Evolutionary conservation across 2,113 vertebrate species (phyloP).

Genomic region (Hepsetus odoe): DNA sequence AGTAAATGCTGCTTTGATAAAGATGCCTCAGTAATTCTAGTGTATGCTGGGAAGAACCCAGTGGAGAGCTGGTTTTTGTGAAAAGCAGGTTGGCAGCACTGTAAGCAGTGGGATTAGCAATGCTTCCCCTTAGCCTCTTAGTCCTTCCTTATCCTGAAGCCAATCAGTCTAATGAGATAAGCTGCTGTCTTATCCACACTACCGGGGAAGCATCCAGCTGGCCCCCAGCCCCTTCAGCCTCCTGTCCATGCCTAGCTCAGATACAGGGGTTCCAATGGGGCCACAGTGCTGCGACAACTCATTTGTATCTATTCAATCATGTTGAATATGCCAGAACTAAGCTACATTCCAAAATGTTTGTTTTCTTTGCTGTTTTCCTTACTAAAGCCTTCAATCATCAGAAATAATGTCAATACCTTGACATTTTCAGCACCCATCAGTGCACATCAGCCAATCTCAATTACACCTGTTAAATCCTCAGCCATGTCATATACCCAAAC

Average conservation of each 20-base stretch:
- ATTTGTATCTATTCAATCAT: background rate
- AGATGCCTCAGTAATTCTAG: no score
- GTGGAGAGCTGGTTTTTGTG: constrained; percentile 61
- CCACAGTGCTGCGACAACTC: background rate
- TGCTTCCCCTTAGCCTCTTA: constrained; percentile 76
- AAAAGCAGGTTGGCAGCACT: constrained; percentile 72
- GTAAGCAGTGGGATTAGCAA: constrained; percentile 84
- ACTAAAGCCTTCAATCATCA: background rate
- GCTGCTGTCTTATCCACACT: constrained; percentile 71
- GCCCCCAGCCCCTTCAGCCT: constrained; percentile 37
- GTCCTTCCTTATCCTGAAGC: constrained; percentile 70
- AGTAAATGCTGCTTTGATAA: no score
- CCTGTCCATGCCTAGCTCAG: background rate
- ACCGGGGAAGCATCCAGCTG: constrained; percentile 68
- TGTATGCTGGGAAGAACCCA: background rate
- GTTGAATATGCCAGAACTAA: background rate
- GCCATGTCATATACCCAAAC: background rate
- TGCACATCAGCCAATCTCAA: background rate
- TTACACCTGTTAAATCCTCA: background rate
- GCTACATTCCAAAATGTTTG: background rate
- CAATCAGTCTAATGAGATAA: constrained; percentile 84
- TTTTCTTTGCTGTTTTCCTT: no score
- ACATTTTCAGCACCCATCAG: background rate
- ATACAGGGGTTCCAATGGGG: background rate
- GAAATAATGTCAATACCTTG: background rate